Base-by-base conservation (phyloP, 1,140 invertebrate genomes). In the Zophobas atratus region DNA sequence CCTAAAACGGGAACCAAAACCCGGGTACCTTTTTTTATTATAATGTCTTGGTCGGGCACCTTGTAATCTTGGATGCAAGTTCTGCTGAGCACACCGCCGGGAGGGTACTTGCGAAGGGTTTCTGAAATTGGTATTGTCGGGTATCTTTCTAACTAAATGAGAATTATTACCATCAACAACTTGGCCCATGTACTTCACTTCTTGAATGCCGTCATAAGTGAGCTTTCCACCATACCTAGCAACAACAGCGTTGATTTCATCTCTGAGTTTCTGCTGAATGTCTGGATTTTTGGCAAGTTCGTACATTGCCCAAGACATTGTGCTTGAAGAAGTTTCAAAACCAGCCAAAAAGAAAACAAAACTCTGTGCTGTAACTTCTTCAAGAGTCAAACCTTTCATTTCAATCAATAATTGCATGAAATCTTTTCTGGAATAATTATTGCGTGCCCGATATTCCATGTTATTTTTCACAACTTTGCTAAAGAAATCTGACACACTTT, bases 241-340 rank as follows among this genome's bases (percentile, higher is more conserved):
- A 1, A 76, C 6, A 32, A 70, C 46, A 48, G 84, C 78, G n/a
- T 88, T 84, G 20, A 94, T 88, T 85, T 93, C 92, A 55, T 89
- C 85, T 70, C 87, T 87, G 0, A 94, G 79, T 81, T 86, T 88
- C 20, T 88, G 83, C 80, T 93, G 92, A 20, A 90, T 84, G 20
- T 92, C 88, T 33, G 88, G 67, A 81, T 92, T 84, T 38, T 87
- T 84, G 0, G 92, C 89, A n/a, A 92, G 80, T 76, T 88, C 86
- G 76, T 91, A 90, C 0, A 88, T 77, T 0, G 86, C 80, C 71
- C 89, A 90, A 36, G 87, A 86, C 76, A 93, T 86, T 0, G 89
- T 80, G 6, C 86, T 87, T 0, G 91, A 88, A 0, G 90, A 89
- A 0, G 92, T 92, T 56, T 93, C 92, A 71, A 91, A 20, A 20